Base-by-base conservation (phyloP, 2,113 vertebrate species). In the Uria lomvia region DNA sequence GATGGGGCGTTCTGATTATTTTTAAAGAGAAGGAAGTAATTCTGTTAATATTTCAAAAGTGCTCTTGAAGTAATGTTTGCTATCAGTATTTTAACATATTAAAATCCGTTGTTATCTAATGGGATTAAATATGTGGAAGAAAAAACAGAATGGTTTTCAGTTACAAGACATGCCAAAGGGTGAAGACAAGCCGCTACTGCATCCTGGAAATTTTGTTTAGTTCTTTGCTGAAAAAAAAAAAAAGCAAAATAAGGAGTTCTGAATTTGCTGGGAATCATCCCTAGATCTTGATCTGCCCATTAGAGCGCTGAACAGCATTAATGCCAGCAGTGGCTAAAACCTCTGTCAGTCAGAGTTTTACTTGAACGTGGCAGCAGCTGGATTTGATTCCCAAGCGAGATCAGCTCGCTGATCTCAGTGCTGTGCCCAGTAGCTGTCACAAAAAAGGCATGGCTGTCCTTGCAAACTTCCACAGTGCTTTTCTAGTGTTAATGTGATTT, bases 391-490 rank as follows among this genome's bases (percentile, higher is more conserved):
- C 83, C 62, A 72, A 62, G 53, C 1, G 22, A 83, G 84, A 53
- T 62, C 77, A 79, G 30, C 63, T 89, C 71, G n/a, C 34, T 34
- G 30, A 72, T 85, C 56, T 82, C 62, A 36, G 9, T 66, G 14
- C 71, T 95, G 62, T 91, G 94, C 94, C 86, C 84, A 91, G 67
- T 50, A 89, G 24, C 83, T 94, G 89, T 88, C 92, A 96, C 19
- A 70, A 53, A 85, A 90, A 71, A 88, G 66, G 30, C 40, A 81
- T 2, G 9, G 32, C 76, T 94, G 84, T 94, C 83, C 80, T 89
- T 87, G 80, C 52, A 94, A 77, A 94, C 40, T 87, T 92, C 56
- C 68, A 81, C 38, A 38, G 76, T 24, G 40, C 56, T 85, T 95
- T 93, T 89, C 58, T 75, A 78, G 56, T 81, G 70, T 75, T 93